Conservation (phyloP, 2,888 invertebrate genomes). For the Phorcus lineatus region DNA sequence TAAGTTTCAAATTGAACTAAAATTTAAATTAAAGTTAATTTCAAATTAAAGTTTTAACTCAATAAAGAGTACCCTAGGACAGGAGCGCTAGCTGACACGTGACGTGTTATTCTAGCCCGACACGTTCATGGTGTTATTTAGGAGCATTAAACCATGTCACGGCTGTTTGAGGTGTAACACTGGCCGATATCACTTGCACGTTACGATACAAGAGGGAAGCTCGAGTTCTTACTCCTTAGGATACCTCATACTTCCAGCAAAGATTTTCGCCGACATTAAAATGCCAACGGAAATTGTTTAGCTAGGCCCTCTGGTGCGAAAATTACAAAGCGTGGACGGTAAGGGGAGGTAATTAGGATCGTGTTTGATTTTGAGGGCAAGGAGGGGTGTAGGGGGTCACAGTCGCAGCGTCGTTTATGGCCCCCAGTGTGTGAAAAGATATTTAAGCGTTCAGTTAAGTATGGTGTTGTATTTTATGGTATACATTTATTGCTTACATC, state of each 20-base stretch:
- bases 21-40: no score
- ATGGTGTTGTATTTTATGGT: neutral
- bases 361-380: neutral
- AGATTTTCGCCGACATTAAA: constrained; percentile 17
- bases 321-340: constrained; percentile 18
- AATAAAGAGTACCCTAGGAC: no score
- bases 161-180: no score
- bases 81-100: no score
- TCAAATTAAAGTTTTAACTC: no score
- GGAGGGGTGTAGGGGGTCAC: neutral
- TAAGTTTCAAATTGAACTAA: no score
- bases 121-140: no score
- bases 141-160: no score
- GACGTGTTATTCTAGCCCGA: no score
- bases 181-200: neutral
- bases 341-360: constrained; percentile 22
- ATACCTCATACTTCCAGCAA: neutral
- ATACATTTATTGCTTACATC: constrained; percentile 1
- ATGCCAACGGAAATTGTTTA: constrained; percentile 14
- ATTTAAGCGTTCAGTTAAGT: neutral
- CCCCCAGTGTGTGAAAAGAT: constrained; percentile 1
- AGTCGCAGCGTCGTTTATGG: neutral
- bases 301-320: constrained; percentile 20
- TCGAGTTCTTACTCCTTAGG: neutral
- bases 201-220: neutral